Conservation (phyloP, 2,113 vertebrate species). For the Ceyx cyanopectus region DNA sequence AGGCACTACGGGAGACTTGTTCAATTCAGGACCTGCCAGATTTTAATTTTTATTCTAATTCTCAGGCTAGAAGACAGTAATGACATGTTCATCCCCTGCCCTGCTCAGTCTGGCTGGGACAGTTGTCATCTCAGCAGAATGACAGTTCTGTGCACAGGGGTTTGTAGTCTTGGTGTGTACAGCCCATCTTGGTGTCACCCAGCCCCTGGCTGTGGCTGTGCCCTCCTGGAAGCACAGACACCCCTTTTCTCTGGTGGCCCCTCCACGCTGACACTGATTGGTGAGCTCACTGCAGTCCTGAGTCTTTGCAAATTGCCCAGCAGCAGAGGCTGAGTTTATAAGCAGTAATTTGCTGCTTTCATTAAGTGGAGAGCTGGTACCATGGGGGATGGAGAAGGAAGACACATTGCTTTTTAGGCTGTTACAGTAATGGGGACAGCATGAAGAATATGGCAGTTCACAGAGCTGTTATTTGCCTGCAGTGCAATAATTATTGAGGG, state of each 20-base stretch:
- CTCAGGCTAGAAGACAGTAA: constrained; percentile 9
- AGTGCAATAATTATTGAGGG: neutral
- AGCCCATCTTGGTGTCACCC: neutral
- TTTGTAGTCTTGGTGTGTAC: accelerated
- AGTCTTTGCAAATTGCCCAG: neutral
- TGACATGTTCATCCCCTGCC: neutral
- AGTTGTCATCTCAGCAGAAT: accelerated
- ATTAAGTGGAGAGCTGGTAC: neutral
- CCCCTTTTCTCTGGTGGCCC: neutral
- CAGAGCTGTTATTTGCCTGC: neutral
- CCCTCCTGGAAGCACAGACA: neutral
- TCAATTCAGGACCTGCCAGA: neutral
- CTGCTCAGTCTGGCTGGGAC: neutral
- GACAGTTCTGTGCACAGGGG: accelerated
- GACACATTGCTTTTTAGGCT: neutral
- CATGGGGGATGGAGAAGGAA: neutral
- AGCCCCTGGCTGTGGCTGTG: neutral
- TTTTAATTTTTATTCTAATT: neutral
- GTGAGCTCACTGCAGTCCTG: neutral
- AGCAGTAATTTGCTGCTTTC: neutral
- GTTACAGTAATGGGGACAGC: neutral
- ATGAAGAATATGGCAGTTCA: neutral
- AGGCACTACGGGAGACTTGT: neutral
- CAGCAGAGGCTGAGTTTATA: neutral
- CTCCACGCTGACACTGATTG: neutral